A percentile compares a stretch with the other conserved stretches of the same genome.
Evolutionary conservation across 1,140 invertebrate species (phyloP).

Genomic region (Drosophila baimaii): DNA sequence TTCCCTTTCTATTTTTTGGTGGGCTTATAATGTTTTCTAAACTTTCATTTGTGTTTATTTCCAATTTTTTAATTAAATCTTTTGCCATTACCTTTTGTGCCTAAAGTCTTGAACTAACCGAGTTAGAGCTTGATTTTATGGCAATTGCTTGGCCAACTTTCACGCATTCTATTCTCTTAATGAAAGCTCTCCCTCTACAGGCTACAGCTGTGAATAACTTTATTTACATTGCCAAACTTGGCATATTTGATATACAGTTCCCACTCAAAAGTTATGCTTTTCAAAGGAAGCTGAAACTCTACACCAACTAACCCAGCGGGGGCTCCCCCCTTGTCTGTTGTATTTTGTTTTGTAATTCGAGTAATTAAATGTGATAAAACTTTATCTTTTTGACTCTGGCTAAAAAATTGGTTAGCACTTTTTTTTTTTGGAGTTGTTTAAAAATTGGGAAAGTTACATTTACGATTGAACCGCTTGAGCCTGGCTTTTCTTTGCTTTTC

Average conservation of each 20-base stretch:
- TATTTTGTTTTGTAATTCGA: conserved; percentile 18
- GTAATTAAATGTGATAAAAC: conserved; percentile 18
- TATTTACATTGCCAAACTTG: conserved; percentile 34
- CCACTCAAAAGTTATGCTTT: conserved; percentile 23
- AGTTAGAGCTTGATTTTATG: conserved; percentile 26
- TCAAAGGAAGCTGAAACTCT: neutral
- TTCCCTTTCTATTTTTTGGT: no score
- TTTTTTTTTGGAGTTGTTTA: neutral
- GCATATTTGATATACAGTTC: conserved; percentile 23
- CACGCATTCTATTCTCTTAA: conserved; percentile 27
- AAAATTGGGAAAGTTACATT: conserved; percentile 2
- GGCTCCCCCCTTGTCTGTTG: neutral
- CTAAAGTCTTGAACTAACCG: conserved; percentile 3
- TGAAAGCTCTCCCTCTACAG: conserved; percentile 13
- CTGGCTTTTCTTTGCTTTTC: neutral
- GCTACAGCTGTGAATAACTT: conserved; percentile 28
- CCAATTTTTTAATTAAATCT: neutral
- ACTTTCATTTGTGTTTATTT: neutral
- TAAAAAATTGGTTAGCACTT: neutral
- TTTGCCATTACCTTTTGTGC: neutral
- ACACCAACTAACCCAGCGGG: neutral
- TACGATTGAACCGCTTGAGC: neutral
- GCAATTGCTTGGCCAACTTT: conserved; percentile 16
- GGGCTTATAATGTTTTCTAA: neutral
- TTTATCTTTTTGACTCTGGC: neutral